Evolutionary conservation across 2,888 invertebrate species (phyloP).

Genomic region (Gnatocerus cornutus): DNA sequence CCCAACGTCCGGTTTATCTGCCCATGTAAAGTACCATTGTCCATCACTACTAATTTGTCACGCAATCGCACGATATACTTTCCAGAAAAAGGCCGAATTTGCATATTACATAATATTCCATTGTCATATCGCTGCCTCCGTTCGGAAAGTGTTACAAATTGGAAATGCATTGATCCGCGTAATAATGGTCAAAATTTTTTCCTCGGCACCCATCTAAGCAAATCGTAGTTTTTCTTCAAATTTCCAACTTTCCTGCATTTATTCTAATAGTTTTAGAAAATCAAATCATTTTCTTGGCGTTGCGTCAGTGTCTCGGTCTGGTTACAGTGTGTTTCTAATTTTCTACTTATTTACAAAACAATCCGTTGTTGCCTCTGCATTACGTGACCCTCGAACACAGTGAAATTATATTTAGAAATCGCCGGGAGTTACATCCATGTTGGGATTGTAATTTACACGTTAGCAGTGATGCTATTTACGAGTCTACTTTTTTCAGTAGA

Average conservation of each 20-base stretch:
- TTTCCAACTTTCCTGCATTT: constrained; percentile 21
- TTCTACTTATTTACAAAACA: constrained; percentile 52
- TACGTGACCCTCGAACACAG: constrained; percentile 52
- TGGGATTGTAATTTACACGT: constrained; percentile 20
- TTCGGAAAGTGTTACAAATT: constrained; percentile 45
- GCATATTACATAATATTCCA: constrained; percentile 14
- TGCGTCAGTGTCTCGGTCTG: constrained; percentile 55
- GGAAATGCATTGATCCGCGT: constrained; percentile 39
- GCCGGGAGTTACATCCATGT: constrained; percentile 36
- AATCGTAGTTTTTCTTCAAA: constrained; percentile 8
- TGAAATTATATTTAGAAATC: constrained; percentile 57
- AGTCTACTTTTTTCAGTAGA: constrained; percentile 1
- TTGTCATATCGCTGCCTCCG: constrained; percentile 28
- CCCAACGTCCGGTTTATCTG: constrained; percentile 49
- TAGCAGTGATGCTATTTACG: constrained; percentile 9
- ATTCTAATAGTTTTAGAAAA: constrained; percentile 27
- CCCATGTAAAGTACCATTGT: constrained; percentile 17
- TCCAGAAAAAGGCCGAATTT: not conserved
- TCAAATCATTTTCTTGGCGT: constrained; percentile 39
- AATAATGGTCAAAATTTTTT: constrained; percentile 22
- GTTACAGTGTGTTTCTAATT: constrained; percentile 54
- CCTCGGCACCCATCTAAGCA: constrained; percentile 5
- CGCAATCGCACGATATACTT: constrained; percentile 7
- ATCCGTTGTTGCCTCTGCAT: constrained; percentile 45
- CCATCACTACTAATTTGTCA: constrained; percentile 18